These are phyloP conservation scores for Triplophysa dalaica DNA, from an alignment of 2,113 vertebrate species.

Conservation along the genomic window DNA sequence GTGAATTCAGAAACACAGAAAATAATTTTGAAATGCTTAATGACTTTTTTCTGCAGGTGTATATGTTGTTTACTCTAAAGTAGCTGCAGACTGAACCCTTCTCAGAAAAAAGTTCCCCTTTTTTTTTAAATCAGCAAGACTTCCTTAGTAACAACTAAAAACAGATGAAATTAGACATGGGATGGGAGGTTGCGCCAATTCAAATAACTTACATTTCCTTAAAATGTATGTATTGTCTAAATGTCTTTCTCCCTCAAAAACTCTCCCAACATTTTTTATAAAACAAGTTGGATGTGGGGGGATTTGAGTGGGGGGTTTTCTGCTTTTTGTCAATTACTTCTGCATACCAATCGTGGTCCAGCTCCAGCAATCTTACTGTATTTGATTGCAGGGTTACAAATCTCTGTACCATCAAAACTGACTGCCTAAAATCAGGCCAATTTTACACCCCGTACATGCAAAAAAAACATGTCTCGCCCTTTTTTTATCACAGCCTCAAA, in stretches of 20 bases:
- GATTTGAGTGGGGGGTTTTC: background rate
- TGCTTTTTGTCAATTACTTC: background rate
- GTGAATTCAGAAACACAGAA: no score
- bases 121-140: background rate
- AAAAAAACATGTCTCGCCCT: conserved; percentile 47
- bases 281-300: background rate
- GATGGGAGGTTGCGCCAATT: background rate
- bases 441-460: conserved; percentile 7
- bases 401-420: conserved; percentile 11
- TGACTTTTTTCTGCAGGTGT: no score
- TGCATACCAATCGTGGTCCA: conserved; percentile 21
- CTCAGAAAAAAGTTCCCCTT: background rate
- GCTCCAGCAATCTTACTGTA: conserved; percentile 6
- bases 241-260: background rate
- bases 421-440: background rate
- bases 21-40: no score
- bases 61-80: no score
- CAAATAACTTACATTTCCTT: background rate
- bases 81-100: background rate
- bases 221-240: background rate
- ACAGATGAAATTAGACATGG: background rate
- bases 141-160: conserved; percentile 1
- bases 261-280: background rate
- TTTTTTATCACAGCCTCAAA: conserved; percentile 46
- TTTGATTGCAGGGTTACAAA: conserved; percentile 26